Percentiles rank a stretch among this genome's conserved stretches.
phyloP scores from a whole-genome alignment of 2,888 invertebrate species.

The Isotomurus palustris region DNA sequence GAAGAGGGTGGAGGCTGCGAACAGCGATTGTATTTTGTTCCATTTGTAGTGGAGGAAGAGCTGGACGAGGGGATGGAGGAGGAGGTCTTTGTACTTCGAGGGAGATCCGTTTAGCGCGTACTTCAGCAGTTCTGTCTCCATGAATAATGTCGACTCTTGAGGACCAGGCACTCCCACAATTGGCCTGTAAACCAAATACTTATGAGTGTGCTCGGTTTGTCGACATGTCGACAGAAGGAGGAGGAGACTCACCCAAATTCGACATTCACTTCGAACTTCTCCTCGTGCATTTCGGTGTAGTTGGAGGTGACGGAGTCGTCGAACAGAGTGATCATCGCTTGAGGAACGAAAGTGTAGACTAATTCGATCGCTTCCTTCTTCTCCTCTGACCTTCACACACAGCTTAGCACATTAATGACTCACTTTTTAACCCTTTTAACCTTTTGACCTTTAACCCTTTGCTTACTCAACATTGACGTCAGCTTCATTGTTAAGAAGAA shows the following conservation, averaged over 20 bases:
- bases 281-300: conserved; percentile 23
- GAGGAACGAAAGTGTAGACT: conserved; percentile 29
- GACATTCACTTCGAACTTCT: conserved; percentile 17
- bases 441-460: background rate
- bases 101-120: conserved; percentile 23
- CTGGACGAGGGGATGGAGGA: conserved; percentile 34
- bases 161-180: conserved; percentile 25
- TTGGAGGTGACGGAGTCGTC: conserved; percentile 13
- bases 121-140: conserved; percentile 28
- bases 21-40: conserved; percentile 25
- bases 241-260: conserved; percentile 41
- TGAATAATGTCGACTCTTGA: background rate
- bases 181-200: conserved; percentile 8
- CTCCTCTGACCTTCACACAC: conserved; percentile 13
- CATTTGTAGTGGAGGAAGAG: conserved; percentile 31
- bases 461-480: conserved; percentile 33
- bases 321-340: conserved; percentile 27
- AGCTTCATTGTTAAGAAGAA: conserved; percentile 15
- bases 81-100: conserved; percentile 20
- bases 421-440: conserved; percentile 13
- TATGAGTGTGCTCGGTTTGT: background rate
- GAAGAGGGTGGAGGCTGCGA: conserved; percentile 30
- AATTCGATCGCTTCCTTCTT: conserved; percentile 25
- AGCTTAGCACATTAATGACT: background rate
- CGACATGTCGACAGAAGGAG: background rate